Percentiles rank a stretch among this genome's conserved stretches.
Conservation (phyloP, 2,113 vertebrate species). For the Thamnaconus septentrionalis region DNA sequence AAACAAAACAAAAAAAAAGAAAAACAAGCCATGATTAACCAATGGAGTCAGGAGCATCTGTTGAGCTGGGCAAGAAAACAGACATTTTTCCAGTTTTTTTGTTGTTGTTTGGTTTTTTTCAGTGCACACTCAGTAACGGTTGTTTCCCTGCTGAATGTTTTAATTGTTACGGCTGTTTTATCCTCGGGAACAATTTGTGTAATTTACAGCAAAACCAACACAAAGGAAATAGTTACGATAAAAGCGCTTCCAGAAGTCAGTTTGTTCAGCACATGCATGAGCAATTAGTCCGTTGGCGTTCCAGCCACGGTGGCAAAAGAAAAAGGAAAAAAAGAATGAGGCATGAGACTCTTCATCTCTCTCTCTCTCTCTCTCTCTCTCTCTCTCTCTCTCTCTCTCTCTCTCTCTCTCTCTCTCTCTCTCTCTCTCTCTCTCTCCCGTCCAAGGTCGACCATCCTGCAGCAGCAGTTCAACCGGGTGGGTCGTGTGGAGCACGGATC, state of each 20-base stretch:
- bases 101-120: background rate
- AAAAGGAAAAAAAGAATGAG: too few relatives aligned
- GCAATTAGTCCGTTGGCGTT: too few relatives aligned
- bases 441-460: conserved; percentile 90
- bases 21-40: conserved; percentile 71
- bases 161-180: conserved; percentile 23
- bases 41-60: conserved; percentile 61
- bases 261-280: background rate
- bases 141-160: conserved; percentile 31
- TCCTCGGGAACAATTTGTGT: conserved; percentile 5
- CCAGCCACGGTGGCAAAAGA: too few relatives aligned
- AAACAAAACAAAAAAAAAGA: too few relatives aligned
- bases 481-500: conserved; percentile 94
- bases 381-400: background rate
- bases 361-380: background rate
- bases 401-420: background rate
- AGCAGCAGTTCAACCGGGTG: conserved; percentile 95
- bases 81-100: conserved; percentile 31
- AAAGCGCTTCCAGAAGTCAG: background rate
- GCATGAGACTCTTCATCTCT: background rate
- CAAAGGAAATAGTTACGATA: background rate
- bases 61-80: conserved; percentile 44
- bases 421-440: background rate
- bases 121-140: conserved; percentile 29
- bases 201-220: conserved; percentile 5